Conservation (phyloP, 2,113 vertebrate species). For the Colius striatus region DNA sequence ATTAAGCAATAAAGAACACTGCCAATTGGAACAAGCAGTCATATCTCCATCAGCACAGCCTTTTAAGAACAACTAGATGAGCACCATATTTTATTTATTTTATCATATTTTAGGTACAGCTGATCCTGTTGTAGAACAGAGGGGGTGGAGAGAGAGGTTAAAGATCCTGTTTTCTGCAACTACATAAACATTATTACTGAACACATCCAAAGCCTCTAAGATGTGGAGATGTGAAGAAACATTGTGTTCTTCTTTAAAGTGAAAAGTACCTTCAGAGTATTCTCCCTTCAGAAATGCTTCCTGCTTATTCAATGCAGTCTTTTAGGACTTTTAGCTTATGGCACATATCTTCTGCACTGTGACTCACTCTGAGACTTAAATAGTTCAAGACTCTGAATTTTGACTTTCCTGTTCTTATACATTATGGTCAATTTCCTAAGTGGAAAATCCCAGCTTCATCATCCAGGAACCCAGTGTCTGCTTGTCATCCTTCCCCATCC, state of each 20-base stretch:
- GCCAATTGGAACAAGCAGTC: neutral
- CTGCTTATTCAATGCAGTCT: neutral
- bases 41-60: neutral
- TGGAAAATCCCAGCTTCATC: neutral
- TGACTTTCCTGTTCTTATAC: neutral
- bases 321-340: neutral
- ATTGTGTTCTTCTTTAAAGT: neutral
- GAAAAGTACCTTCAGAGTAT: neutral
- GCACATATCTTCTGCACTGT: neutral
- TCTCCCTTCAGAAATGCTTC: neutral
- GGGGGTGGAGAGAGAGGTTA: neutral
- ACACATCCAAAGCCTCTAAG: neutral
- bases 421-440: neutral
- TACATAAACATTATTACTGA: neutral
- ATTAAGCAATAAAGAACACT: neutral
- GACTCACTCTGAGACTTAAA: neutral
- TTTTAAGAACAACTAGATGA: neutral
- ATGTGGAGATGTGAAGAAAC: neutral
- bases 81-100: neutral
- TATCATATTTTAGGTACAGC: neutral
- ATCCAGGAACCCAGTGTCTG: neutral
- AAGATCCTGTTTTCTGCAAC: neutral
- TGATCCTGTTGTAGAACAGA: neutral
- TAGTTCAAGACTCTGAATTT: neutral
- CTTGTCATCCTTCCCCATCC: neutral